phyloP scores from a whole-genome alignment of 2,113 vertebrate species.

The Maccullochella peelii region DNA sequence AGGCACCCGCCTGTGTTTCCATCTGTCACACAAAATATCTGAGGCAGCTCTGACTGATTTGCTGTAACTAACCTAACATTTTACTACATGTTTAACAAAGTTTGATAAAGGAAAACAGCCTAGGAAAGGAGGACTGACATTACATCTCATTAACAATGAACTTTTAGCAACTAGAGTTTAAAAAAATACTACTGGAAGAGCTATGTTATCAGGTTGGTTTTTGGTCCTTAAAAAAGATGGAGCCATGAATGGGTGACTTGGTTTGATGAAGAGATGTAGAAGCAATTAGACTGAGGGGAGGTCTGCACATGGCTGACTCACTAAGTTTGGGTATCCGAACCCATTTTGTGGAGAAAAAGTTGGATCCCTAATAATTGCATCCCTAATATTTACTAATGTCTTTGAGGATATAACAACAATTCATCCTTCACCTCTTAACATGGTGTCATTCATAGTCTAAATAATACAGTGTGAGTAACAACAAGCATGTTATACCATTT shows the following conservation, averaged over 20 bases:
- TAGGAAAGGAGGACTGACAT: neutral
- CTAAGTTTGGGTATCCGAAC: neutral
- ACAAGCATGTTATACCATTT: neutral
- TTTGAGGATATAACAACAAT: neutral
- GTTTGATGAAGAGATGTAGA: neutral
- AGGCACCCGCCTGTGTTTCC: constrained; percentile 47
- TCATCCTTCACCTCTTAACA: neutral
- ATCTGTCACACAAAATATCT: constrained; percentile 60
- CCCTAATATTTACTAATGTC: too few relatives aligned
- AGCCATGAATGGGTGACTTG: neutral
- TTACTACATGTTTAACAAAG: neutral
- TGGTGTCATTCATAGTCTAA: neutral
- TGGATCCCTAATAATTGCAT: neutral
- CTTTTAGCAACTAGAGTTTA: neutral
- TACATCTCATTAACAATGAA: neutral
- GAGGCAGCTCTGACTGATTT: constrained; percentile 19
- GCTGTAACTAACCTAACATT: neutral
- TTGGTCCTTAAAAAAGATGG: neutral
- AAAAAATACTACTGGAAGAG: neutral
- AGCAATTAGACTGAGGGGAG: neutral
- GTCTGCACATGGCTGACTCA: neutral
- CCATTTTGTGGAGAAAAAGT: neutral
- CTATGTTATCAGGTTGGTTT: neutral
- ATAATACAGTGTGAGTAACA: neutral
- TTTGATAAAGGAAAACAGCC: neutral